Percentiles rank a stretch among this genome's conserved stretches.
Evolutionary conservation across 2,113 vertebrate genomes (phyloP).

Genomic region (Lathamus discolor): DNA sequence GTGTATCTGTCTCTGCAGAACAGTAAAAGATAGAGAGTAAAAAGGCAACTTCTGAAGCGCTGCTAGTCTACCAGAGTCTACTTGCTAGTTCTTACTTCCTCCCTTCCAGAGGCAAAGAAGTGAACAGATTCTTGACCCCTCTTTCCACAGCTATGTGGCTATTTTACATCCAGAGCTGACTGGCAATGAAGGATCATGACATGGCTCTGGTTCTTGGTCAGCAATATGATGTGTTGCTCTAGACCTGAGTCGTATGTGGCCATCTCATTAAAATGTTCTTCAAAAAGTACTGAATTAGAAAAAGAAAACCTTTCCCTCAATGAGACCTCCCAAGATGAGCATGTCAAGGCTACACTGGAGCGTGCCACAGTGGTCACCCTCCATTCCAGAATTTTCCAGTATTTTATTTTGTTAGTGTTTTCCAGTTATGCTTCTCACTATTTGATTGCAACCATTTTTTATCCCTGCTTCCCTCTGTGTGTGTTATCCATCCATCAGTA

Average conservation of each 20-base stretch:
- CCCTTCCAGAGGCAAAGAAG: background rate
- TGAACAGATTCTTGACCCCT: background rate
- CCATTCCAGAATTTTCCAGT: background rate
- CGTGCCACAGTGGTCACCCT: background rate
- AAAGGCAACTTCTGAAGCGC: background rate
- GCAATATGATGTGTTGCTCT: background rate
- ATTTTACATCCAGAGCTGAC: background rate
- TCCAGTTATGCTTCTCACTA: background rate
- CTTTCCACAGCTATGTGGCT: background rate
- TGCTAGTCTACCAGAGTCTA: background rate
- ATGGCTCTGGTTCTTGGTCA: background rate
- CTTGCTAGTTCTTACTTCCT: background rate
- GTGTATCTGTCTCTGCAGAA: background rate
- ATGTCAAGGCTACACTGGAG: background rate
- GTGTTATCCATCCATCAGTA: background rate
- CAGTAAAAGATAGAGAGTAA: background rate
- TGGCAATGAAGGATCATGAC: background rate
- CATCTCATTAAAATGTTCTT: background rate
- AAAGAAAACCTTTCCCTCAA: background rate
- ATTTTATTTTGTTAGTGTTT: background rate
- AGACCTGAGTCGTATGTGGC: fast-evolving
- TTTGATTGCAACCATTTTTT: background rate
- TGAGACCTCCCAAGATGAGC: background rate
- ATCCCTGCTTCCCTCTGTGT: background rate
- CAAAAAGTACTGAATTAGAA: background rate